phyloP scores from a whole-genome alignment of 1,140 invertebrate genomes.

The Penaeus indicus region DNA sequence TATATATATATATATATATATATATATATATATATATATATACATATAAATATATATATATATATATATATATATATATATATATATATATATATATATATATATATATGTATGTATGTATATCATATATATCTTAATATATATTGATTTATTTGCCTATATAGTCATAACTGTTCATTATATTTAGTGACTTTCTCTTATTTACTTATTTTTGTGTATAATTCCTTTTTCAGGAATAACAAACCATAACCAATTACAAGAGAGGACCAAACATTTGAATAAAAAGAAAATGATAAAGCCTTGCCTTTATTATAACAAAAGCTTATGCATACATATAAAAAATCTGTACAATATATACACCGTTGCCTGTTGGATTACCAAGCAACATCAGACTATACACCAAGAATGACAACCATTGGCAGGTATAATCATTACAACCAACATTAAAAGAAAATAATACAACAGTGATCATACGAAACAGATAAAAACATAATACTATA shows the following conservation, averaged over 20 bases:
- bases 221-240: no score
- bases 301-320: slow-evolving; percentile 63
- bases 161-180: no score
- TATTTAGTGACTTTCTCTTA: no score
- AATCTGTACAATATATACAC: slow-evolving; percentile 59
- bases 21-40: no score
- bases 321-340: slow-evolving; percentile 61
- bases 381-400: slow-evolving; percentile 6
- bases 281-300: slow-evolving; percentile 31
- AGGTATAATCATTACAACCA: slow-evolving; percentile 25
- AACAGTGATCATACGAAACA: slow-evolving; percentile 32
- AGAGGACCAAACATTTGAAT: not conserved
- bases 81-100: no score
- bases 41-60: no score
- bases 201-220: no score
- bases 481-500: slow-evolving; percentile 42
- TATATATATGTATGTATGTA: no score
- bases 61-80: no score
- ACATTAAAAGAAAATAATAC: slow-evolving; percentile 38
- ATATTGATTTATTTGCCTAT: no score
- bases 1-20: no score
- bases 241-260: not conserved
- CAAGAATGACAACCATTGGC: slow-evolving; percentile 51
- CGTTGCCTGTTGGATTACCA: slow-evolving; percentile 1
- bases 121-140: no score